Evolutionary conservation across 30 jellyfish, hydroid and myxozoan genomes (phyloP), one percentile per base, ranked within the genome.

Genomic region (Pseudorhiza aurosa): DNA sequence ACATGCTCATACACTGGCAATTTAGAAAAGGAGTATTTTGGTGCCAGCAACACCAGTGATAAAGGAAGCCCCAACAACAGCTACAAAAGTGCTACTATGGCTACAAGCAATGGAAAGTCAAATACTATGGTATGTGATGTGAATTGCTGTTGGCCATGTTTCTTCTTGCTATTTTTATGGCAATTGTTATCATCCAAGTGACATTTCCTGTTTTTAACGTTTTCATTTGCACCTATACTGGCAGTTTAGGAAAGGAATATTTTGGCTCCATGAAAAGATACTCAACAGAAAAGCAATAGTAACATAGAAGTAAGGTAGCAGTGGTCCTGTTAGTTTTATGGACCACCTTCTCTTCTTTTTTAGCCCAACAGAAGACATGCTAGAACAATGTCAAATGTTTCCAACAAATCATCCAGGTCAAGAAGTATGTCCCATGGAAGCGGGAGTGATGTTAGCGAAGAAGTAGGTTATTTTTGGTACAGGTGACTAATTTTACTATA

Each of bases 1-100:
- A 80, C 91, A 26, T 80, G 91, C 71, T 80, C 91, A 22, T 80
- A 80, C 71, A 80, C 84, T 1, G 91, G 84, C 33, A 68, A 67
- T 45, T 40, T 80, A 15, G 84, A 57, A 36, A 72, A 72, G 17
- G 75, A 80, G 1, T 80, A 35, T 36, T 50, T 70, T 36, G 91
- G 77, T 11, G 68, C 71, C 10, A 18, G 36, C 9, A 28, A 64
- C 27, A 51, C 27, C 73, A 65, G 84, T 55, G 86, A 72, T 17
- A 62, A 65, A 46, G 79, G 77, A 25, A 80, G 84, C 71, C 91
- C 91, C 2, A 80, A 50, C 35, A 65, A 64, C 28, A 80, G 91
- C 36, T 80, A 80, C 77, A 80, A 80, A 35, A 72, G 47, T 51
- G 36, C 64, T 14, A 17, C 36, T 9, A 29, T 29, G 11, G n/a